A percentile compares a stretch with the other conserved stretches of the same genome.
phyloP scores from a whole-genome alignment of 2,113 vertebrate genomes.

The Aldabrachelys gigantea region DNA sequence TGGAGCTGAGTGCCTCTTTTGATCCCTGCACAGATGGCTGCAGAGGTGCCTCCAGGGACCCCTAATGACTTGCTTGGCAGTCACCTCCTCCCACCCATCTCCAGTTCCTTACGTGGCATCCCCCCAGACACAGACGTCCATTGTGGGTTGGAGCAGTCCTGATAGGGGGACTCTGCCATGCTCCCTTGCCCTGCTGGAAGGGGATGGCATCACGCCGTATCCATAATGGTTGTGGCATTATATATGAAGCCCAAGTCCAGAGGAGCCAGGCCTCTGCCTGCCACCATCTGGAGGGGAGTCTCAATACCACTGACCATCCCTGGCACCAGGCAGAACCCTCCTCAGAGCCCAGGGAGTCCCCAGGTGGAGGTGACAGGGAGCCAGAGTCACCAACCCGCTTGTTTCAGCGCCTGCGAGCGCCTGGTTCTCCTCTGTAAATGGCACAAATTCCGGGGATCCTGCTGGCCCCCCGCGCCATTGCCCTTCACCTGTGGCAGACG shows the following conservation, averaged over 20 bases:
- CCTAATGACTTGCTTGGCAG: constrained; percentile 16
- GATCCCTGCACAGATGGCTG: constrained; percentile 24
- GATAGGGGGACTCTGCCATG: not conserved
- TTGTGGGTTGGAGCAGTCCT: not conserved
- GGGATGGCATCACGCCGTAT: not conserved
- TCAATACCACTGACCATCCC: not conserved
- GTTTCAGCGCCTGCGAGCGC: not conserved
- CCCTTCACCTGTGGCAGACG: not conserved
- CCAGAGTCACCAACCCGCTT: not conserved
- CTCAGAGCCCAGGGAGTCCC: not conserved
- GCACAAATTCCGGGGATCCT: no score
- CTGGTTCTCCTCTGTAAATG: not conserved
- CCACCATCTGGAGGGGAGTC: not conserved
- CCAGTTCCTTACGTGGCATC: not conserved
- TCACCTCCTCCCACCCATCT: not conserved
- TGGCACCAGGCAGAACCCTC: not conserved
- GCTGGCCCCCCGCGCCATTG: not conserved
- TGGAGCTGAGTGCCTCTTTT: not conserved
- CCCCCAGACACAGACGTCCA: not conserved
- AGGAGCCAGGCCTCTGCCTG: not conserved
- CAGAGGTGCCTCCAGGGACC: constrained; percentile 7
- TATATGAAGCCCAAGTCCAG: fast-evolving
- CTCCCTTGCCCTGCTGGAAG: not conserved
- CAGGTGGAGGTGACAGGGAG: not conserved
- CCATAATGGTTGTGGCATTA: not conserved